Evolutionary conservation across 2,888 invertebrate genomes (phyloP).

Genomic region (Eubasilissa splendida): DNA sequence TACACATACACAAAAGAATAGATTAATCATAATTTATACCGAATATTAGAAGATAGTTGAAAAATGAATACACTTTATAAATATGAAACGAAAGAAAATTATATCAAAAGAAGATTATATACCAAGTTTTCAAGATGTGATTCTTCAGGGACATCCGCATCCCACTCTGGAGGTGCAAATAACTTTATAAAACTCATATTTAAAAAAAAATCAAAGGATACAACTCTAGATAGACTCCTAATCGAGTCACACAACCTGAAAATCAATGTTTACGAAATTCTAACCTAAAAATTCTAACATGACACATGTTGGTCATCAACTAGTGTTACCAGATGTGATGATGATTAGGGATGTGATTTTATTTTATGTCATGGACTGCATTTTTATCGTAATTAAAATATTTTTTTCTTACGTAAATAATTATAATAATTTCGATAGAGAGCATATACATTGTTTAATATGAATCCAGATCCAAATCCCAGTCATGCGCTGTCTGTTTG

Average conservation of each 20-base stretch:
- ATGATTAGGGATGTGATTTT: too few species aligned
- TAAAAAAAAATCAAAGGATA: slow-evolving; percentile 38
- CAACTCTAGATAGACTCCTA: too few species aligned
- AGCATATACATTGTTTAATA: too few species aligned
- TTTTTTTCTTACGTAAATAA: too few species aligned
- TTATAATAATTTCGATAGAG: too few species aligned
- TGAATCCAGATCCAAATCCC: too few species aligned
- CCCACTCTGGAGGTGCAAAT: slow-evolving; percentile 61
- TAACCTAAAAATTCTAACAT: slow-evolving; percentile 39
- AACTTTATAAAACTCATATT: slow-evolving; percentile 59
- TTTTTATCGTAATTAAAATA: too few species aligned
- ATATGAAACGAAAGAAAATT: background rate
- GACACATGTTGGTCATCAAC: too few species aligned
- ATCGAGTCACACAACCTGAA: too few species aligned
- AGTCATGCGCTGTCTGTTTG: too few species aligned
- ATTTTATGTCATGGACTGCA: too few species aligned
- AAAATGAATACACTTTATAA: background rate
- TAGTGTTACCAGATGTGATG: too few species aligned
- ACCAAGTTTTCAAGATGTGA: slow-evolving; percentile 56
- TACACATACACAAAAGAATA: slow-evolving; percentile 7
- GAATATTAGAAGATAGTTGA: background rate
- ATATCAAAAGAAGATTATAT: slow-evolving; percentile 1
- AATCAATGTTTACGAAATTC: slow-evolving; percentile 28
- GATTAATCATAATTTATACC: background rate
- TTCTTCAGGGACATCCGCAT: slow-evolving; percentile 60